Percentiles rank a stretch among this genome's conserved stretches.
Evolutionary conservation across 2,113 vertebrate species (phyloP).

Genomic region (Protobothrops flavoviridis): DNA sequence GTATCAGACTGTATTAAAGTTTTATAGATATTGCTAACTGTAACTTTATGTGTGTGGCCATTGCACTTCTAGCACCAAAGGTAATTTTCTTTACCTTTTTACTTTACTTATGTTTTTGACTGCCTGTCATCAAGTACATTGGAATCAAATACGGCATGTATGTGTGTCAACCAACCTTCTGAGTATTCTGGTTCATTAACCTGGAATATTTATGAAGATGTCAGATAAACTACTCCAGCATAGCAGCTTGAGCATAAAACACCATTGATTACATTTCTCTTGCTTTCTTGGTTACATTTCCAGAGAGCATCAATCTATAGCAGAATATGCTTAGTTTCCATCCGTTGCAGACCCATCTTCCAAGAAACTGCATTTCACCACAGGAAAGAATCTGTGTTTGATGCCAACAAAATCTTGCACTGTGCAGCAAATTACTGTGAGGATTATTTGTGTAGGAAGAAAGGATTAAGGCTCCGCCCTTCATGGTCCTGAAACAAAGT

Average conservation of each 20-base stretch:
- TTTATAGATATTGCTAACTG: not conserved
- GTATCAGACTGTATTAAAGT: not conserved
- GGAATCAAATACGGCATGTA: not conserved
- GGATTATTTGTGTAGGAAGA: not conserved
- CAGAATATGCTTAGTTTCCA: not conserved
- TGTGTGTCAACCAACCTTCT: not conserved
- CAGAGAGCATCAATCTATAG: not conserved
- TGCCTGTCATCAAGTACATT: not conserved
- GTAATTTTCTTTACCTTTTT: not conserved
- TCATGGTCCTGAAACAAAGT: not conserved
- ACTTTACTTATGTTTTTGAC: not conserved
- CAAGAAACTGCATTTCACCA: not conserved
- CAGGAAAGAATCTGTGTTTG: not conserved
- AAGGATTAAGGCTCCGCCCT: not conserved
- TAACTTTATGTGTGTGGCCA: not conserved
- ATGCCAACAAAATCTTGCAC: not conserved
- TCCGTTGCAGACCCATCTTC: not conserved
- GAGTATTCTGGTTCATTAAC: not conserved
- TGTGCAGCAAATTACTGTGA: not conserved
- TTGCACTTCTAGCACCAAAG: not conserved
- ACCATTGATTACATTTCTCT: not conserved
- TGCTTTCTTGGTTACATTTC: not conserved
- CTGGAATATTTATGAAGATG: not conserved
- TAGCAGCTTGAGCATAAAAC: not conserved
- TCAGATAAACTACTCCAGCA: not conserved